A percentile compares a stretch with the other conserved stretches of the same genome.
Conservation (phyloP, 1,140 invertebrate genomes). For the Drosophila paulistorum region DNA sequence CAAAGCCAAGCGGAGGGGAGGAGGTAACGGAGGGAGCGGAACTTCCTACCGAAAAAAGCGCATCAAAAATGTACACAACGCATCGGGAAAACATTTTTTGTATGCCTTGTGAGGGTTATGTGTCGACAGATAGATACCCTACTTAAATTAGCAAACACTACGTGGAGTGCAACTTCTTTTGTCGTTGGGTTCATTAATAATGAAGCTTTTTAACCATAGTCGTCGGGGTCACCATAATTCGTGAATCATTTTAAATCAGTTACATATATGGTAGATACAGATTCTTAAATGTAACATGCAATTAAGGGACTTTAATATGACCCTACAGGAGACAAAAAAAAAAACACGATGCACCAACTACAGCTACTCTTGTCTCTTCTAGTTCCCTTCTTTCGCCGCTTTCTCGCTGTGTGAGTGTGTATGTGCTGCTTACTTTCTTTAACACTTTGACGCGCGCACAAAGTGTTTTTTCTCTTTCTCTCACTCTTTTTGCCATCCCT, state of each 20-base stretch:
- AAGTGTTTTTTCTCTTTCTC: slow-evolving; percentile 45
- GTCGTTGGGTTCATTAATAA: too few relatives aligned
- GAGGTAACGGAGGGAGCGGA: neutral
- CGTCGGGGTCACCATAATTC: too few relatives aligned
- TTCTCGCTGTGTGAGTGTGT: neutral
- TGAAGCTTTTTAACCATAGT: too few relatives aligned
- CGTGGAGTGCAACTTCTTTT: too few relatives aligned
- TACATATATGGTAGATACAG: too few relatives aligned
- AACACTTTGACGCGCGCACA: slow-evolving; percentile 62
- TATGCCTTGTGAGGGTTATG: neutral
- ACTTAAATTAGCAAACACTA: neutral
- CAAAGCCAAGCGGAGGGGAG: neutral
- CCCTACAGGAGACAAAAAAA: neutral
- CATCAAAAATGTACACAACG: slow-evolving; percentile 60
- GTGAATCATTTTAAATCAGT: too few relatives aligned
- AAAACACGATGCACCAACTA: neutral
- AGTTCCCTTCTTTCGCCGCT: neutral
- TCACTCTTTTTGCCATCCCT: neutral
- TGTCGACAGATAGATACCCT: neutral
- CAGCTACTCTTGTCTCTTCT: slow-evolving; percentile 7
- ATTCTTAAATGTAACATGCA: neutral
- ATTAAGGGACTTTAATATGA: neutral
- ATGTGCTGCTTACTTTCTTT: slow-evolving; percentile 51
- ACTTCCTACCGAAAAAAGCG: slow-evolving; percentile 40
- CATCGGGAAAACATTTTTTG: slow-evolving; percentile 14